phyloP scores from a whole-genome alignment of 2,113 vertebrate genomes.

The Peromyscus californicus region DNA sequence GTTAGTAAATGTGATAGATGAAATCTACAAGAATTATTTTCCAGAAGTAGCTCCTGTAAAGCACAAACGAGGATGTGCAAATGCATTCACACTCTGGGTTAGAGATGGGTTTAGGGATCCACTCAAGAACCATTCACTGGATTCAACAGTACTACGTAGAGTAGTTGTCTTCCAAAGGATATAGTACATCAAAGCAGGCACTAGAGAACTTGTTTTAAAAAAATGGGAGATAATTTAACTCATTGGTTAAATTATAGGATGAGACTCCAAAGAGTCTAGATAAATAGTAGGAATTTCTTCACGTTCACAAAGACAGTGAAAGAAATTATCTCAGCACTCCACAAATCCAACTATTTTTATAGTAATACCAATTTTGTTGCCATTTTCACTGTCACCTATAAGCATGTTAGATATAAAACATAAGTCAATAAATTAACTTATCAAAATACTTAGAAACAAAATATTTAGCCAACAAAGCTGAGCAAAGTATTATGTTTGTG shows the following conservation, averaged over 20 bases:
- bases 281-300: background rate
- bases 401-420: background rate
- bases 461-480: background rate
- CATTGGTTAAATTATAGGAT: background rate
- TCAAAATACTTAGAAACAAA: conserved; percentile 19
- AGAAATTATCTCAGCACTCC: background rate
- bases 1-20: background rate
- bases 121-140: background rate
- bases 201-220: background rate
- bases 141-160: background rate
- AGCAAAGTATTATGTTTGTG: background rate
- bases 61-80: background rate
- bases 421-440: background rate
- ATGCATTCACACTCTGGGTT: background rate
- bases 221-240: background rate
- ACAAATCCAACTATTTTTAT: background rate
- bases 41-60: background rate
- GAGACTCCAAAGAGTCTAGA: background rate
- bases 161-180: background rate
- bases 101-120: background rate
- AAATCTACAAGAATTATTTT: background rate
- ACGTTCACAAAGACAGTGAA: background rate
- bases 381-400: background rate
- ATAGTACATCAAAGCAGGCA: background rate
- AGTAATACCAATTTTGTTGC: background rate